Conservation (phyloP, 2,113 vertebrate species). For the Chloropsis cyanopogon region DNA sequence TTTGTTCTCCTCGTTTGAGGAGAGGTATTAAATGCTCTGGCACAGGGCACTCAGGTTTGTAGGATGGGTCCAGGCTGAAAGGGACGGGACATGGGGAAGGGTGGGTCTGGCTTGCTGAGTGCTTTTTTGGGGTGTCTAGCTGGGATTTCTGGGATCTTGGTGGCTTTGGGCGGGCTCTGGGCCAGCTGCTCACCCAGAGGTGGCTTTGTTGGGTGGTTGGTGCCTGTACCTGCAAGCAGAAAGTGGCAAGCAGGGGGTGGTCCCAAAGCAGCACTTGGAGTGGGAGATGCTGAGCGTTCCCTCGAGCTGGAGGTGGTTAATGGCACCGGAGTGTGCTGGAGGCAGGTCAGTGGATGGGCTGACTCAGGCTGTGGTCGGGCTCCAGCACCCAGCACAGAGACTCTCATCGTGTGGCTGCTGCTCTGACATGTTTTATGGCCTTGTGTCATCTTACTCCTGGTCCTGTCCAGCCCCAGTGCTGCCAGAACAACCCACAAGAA, state of each 20-base stretch:
- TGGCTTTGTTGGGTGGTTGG: background rate
- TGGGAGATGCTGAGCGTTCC: background rate
- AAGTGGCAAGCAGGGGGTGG: background rate
- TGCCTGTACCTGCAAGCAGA: background rate
- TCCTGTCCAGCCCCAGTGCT: background rate
- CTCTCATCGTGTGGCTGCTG: background rate
- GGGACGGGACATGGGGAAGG: fast-evolving
- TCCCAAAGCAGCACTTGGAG: background rate
- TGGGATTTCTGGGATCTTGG: background rate
- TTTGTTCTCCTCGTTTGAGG: constrained; percentile 1
- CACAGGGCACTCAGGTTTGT: background rate
- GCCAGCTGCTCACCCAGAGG: background rate
- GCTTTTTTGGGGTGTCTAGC: background rate
- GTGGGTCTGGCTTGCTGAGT: background rate
- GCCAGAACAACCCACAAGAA: constrained; percentile 53
- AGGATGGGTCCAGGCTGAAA: background rate
- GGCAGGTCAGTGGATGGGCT: background rate
- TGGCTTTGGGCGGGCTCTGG: background rate
- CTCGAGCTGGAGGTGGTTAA: background rate
- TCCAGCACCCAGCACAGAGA: background rate
- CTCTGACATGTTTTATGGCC: constrained; percentile 41
- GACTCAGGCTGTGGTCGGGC: constrained; percentile 10
- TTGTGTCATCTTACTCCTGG: background rate
- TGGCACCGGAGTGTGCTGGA: background rate
- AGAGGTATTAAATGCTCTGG: background rate